These are phyloP conservation scores for Lonchura striata DNA, from an alignment of 2,113 vertebrate species.

Conservation along the genomic window DNA sequence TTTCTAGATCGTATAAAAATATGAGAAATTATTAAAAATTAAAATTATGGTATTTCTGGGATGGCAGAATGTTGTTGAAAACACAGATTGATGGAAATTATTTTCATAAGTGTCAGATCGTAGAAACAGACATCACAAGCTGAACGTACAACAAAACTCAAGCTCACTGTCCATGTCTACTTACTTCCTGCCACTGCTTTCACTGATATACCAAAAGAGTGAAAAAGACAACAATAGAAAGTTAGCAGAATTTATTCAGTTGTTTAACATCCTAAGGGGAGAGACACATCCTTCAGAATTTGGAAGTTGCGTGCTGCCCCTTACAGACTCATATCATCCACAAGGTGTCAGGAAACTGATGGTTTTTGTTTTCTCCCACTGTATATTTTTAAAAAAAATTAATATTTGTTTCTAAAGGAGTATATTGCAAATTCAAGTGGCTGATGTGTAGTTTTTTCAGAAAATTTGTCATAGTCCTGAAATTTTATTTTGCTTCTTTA, in stretches of 20 bases:
- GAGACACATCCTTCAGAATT: neutral
- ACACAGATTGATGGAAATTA: neutral
- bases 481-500: neutral
- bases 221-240: neutral
- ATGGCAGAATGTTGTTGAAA: neutral
- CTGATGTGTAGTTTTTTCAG: neutral
- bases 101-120: neutral
- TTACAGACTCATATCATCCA: neutral
- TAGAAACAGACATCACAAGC: neutral
- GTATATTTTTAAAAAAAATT: neutral
- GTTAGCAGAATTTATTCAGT: neutral
- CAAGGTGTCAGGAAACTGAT: neutral
- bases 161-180: accelerated
- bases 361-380: neutral
- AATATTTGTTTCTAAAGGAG: neutral
- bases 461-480: neutral
- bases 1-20: neutral
- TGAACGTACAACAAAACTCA: neutral
- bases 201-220: neutral
- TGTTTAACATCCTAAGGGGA: neutral
- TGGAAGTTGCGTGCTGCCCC: neutral
- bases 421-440: neutral
- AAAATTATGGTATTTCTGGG: accelerated
- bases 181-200: neutral
- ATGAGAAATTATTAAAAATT: neutral